These are phyloP conservation scores for Leucophora obtusa DNA, from an alignment of 2,888 invertebrate species.

Conservation along the genomic window DNA sequence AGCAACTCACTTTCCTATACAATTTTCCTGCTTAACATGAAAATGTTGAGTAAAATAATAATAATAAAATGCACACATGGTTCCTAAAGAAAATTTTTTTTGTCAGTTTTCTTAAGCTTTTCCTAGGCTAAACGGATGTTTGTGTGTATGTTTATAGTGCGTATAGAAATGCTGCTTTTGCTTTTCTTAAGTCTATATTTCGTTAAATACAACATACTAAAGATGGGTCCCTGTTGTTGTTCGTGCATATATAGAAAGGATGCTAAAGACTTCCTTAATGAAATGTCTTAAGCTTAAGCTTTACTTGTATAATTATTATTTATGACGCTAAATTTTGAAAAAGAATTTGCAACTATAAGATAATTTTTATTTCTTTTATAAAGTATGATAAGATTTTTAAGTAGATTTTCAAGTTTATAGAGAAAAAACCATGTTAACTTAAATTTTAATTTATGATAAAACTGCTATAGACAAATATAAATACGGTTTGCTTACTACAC, in stretches of 20 bases:
- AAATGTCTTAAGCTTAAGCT: constrained; percentile 65
- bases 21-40: constrained; percentile 40
- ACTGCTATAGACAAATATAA: not conserved
- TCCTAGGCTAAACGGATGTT: constrained; percentile 54
- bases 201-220: constrained; percentile 40
- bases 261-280: constrained; percentile 58
- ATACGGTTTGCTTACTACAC: no score
- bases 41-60: constrained; percentile 41
- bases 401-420: constrained; percentile 16
- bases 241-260: not conserved
- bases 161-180: constrained; percentile 22
- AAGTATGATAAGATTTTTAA: constrained; percentile 28
- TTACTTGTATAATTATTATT: constrained; percentile 64
- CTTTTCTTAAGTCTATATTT: constrained; percentile 33
- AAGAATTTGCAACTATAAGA: constrained; percentile 41
- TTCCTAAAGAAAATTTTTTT: constrained; percentile 55
- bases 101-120: constrained; percentile 65
- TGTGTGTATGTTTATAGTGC: constrained; percentile 43
- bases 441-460: constrained; percentile 12
- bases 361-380: constrained; percentile 14
- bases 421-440: not conserved
- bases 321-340: constrained; percentile 56
- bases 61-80: constrained; percentile 64
- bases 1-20: constrained; percentile 16
- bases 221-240: constrained; percentile 48